These are phyloP conservation scores for Drosophila infuscata DNA, from an alignment of 2,888 invertebrate genomes.

Conservation along the genomic window DNA sequence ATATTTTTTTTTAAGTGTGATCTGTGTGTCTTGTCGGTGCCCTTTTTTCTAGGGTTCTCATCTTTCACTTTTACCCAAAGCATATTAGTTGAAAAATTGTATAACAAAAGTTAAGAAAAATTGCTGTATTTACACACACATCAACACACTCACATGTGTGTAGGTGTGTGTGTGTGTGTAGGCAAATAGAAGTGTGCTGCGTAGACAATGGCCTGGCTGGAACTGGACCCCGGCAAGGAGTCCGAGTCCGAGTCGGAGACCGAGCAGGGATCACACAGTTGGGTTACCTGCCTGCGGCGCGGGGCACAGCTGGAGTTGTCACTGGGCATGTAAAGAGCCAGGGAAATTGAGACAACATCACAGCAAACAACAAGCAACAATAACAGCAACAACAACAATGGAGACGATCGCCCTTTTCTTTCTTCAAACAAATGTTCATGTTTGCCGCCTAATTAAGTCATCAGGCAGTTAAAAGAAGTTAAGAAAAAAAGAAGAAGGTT, in stretches of 20 bases:
- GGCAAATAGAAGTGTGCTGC: slow-evolving; percentile 70
- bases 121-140: slow-evolving; percentile 37
- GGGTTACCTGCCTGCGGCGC: slow-evolving; percentile 79
- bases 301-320: slow-evolving; percentile 84
- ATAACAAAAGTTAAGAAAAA: slow-evolving; percentile 75
- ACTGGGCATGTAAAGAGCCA: slow-evolving; percentile 82
- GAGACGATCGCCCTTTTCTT: slow-evolving; percentile 46
- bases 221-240: slow-evolving; percentile 48
- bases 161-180: slow-evolving; percentile 22
- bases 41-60: slow-evolving; percentile 73
- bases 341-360: slow-evolving; percentile 68
- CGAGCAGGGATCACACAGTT: slow-evolving; percentile 39
- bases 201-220: slow-evolving; percentile 70
- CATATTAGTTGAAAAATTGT: slow-evolving; percentile 77
- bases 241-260: slow-evolving; percentile 18
- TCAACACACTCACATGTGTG: background rate
- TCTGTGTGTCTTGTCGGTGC: slow-evolving; percentile 51
- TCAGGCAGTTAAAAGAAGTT: slow-evolving; percentile 66
- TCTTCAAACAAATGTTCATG: slow-evolving; percentile 60
- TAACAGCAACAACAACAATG: slow-evolving; percentile 36
- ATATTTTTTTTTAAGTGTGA: background rate
- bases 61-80: slow-evolving; percentile 70
- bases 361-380: slow-evolving; percentile 36
- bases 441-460: slow-evolving; percentile 82
- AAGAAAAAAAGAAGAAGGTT: slow-evolving; percentile 44